Conservation (phyloP, 1,140 invertebrate species). For the Meloidogyne exigua region DNA sequence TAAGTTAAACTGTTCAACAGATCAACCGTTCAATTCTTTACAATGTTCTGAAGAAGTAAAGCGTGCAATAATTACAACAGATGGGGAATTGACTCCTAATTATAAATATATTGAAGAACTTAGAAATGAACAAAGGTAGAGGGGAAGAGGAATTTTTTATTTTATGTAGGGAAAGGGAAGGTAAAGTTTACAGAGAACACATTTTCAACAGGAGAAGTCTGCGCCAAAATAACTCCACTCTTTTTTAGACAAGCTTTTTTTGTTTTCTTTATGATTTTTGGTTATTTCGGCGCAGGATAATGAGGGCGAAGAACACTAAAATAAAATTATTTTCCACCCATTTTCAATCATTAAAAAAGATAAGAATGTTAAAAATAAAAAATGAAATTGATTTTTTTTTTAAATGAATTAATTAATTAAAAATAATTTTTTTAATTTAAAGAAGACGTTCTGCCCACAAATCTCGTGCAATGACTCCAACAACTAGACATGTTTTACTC, state of each 20-base stretch:
- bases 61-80: constrained; percentile 86
- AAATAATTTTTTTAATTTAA: constrained; percentile 34
- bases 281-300: no score
- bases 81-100: constrained; percentile 83
- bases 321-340: no score
- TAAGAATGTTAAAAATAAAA: background rate
- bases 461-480: constrained; percentile 45
- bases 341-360: no score
- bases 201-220: no score
- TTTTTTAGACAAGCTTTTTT: no score
- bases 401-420: background rate
- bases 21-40: constrained; percentile 57
- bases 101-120: constrained; percentile 93
- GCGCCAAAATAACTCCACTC: no score
- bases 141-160: background rate
- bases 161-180: no score
- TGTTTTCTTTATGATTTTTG: no score
- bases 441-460: constrained; percentile 47
- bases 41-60: constrained; percentile 59
- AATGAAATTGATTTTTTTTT: constrained; percentile 1
- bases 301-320: no score
- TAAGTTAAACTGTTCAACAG: constrained; percentile 69
- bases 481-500: constrained; percentile 73
- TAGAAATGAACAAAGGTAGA: constrained; percentile 69
- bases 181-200: no score